Evolutionary conservation across 2,888 invertebrate species (phyloP), one percentile per base, ranked within the genome.

Genomic region (Perdita meconis): DNA sequence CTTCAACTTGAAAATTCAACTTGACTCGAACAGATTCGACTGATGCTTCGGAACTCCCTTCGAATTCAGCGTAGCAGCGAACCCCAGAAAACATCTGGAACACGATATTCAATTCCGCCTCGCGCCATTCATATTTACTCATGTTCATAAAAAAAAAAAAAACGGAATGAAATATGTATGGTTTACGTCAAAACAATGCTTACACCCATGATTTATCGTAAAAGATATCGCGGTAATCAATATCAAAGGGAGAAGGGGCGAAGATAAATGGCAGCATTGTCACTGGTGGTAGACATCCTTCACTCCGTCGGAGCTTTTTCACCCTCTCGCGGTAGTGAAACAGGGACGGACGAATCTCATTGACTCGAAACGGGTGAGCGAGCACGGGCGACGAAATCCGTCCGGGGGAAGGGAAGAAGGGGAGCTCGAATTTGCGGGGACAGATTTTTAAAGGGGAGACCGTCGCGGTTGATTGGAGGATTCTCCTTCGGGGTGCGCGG

Each of bases 311-410:
- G 36, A 44, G 22, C 56, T 34, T 40, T 63, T 64, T 10, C 42
- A 40, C 51, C 24, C n/a, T n/a, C n/a, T n/a, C n/a, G n/a, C 22
- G 26, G 19, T 19, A 22, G 22, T 8, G 74, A 47, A 40, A 70
- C 63, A 63, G 42, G 51, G 22, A 16, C 55, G 12, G 47, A 42
- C 55, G 51, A 56, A 66, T 76, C 56, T 74, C 51, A 59, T 74
- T 68, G 59, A 47, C 57, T 55, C 24, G 51, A 71, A 78, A 81
- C 55, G 64, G 50, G 40, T 24, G 61, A 53, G 30, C 24, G 40
- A 64, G 16, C n/a, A 53, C 22, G 44, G 44, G 13, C 40, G 42
- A 60, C 53, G 36, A 24, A 36, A 42, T 8, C 42, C 13, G n/a
- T 38, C 24, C 50, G 16, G 34, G 40, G 19, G 16, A 22, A 8